Base-by-base conservation (phyloP, 2,113 vertebrate species). In the Seriola rivoliana region DNA sequence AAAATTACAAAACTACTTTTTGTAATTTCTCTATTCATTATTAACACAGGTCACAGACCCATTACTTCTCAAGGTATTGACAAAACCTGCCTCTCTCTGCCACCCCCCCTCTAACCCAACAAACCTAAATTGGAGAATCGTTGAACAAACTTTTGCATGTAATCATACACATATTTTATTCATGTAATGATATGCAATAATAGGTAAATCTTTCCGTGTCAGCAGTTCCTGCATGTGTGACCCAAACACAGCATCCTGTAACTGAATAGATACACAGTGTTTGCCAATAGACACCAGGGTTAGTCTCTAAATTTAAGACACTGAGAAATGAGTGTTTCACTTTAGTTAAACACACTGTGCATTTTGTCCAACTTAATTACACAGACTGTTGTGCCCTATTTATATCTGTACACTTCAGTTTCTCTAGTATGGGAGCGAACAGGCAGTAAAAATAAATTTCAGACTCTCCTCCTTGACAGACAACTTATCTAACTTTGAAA, bases 131-230 rank as follows among this genome's bases (percentile, higher is more conserved):
- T 91, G 82, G 81, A 85, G 76, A 54, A 87, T 86, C 29, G 46
- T 86, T 91, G 85, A 91, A 91, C 90, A 89, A 91, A 91, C 91
- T 87, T 91, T 89, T 87, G 86, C 87, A 84, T 88, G 82, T 89
- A 90, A 93, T 93, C 88, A 87, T 48, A 34, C 42, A 55, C 82
- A 93, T 92, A 86, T 94, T 93, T 93, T 93, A 93, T 93, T 93
- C 79, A 93, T 91, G 89, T 88, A 90, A 93, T 93, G 83, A 93
- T 91, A 92, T 90, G 87, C 88, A 75, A 87, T 93, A 72, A 89
- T 71, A 83, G 78, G 52, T 67, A 8, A 85, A 82, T 85, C 80
- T 58, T 50, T 75, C 66, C 1, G 5, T 74, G 86, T 93, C 91
- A 92, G 90, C 88, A 84, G 29, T 91, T 91, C 77, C 64, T 80